Conservation (phyloP, 37 sponge, comb jelly and placozoan genomes). For the Theonella swinhoei region DNA sequence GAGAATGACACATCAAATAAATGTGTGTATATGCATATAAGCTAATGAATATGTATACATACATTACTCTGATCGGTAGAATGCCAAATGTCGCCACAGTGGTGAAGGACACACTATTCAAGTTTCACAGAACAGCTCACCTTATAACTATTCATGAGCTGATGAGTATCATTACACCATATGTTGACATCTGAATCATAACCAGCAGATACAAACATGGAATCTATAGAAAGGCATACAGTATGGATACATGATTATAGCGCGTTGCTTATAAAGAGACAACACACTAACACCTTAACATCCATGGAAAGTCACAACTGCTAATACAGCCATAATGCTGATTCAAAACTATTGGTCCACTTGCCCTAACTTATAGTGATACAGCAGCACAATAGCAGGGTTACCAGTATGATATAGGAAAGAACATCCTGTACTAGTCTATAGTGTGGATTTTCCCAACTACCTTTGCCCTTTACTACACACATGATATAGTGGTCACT, state of each 20-base stretch:
- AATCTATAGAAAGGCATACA: too few relatives aligned
- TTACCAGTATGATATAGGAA: too few relatives aligned
- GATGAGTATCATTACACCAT: slow-evolving; percentile 37
- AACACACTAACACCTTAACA: slow-evolving; percentile 48
- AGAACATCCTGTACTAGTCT: too few relatives aligned
- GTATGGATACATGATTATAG: background rate
- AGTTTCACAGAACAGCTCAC: slow-evolving; percentile 42
- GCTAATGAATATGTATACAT: slow-evolving; percentile 7
- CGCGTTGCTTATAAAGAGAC: too few relatives aligned
- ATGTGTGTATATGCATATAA: background rate
- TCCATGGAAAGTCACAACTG: slow-evolving; percentile 74
- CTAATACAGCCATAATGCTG: slow-evolving; percentile 95
- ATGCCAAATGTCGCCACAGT: background rate
- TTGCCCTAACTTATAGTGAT: slow-evolving; percentile 26
- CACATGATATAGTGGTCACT: background rate
- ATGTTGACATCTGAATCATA: slow-evolving; percentile 65
- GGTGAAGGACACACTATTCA: background rate
- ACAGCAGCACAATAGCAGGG: background rate
- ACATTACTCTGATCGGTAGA: background rate
- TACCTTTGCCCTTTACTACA: too few relatives aligned
- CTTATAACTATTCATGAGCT: slow-evolving; percentile 15
- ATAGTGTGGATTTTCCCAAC: too few relatives aligned
- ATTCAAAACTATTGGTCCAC: slow-evolving; percentile 67
- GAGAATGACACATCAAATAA: background rate
- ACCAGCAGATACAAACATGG: slow-evolving; percentile 62